Conservation (phyloP, 1,140 invertebrate genomes). For the Drosophila navojoa region DNA sequence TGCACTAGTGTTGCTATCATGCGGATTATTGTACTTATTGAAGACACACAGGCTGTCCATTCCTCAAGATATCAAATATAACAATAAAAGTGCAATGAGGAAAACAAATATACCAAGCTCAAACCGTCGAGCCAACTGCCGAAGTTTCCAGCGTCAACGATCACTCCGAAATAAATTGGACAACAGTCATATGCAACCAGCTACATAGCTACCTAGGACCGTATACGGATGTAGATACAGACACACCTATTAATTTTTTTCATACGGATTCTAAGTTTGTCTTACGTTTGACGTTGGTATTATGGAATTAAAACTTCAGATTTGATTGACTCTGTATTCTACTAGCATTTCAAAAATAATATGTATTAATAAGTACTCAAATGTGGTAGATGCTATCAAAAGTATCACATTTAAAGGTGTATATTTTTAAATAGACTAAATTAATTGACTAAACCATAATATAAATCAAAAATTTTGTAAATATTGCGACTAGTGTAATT, state of each 20-base stretch:
- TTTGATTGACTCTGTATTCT: too few species aligned
- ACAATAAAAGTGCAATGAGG: not conserved
- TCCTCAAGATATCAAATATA: constrained; percentile 3
- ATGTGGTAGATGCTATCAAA: not conserved
- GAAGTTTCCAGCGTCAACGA: constrained; percentile 1
- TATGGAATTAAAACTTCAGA: too few species aligned
- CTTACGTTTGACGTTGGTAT: constrained; percentile 22
- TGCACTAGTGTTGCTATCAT: constrained; percentile 54
- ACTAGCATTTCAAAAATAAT: constrained; percentile 35
- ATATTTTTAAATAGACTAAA: not conserved
- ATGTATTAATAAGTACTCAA: not conserved
- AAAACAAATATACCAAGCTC: constrained; percentile 12
- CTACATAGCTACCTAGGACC: constrained; percentile 54
- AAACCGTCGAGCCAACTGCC: constrained; percentile 4
- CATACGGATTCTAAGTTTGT: not conserved
- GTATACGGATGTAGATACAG: not conserved
- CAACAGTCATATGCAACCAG: constrained; percentile 16
- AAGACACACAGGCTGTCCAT: constrained; percentile 9
- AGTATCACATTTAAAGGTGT: not conserved
- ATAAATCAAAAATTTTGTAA: not conserved
- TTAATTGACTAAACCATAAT: not conserved
- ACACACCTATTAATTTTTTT: not conserved
- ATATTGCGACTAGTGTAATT: constrained; percentile 10
- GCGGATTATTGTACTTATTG: constrained; percentile 43
- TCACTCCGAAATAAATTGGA: not conserved